These are phyloP conservation scores for Fundulus diaphanus DNA, from an alignment of 2,797 vertebrate species.

Conservation along the genomic window DNA sequence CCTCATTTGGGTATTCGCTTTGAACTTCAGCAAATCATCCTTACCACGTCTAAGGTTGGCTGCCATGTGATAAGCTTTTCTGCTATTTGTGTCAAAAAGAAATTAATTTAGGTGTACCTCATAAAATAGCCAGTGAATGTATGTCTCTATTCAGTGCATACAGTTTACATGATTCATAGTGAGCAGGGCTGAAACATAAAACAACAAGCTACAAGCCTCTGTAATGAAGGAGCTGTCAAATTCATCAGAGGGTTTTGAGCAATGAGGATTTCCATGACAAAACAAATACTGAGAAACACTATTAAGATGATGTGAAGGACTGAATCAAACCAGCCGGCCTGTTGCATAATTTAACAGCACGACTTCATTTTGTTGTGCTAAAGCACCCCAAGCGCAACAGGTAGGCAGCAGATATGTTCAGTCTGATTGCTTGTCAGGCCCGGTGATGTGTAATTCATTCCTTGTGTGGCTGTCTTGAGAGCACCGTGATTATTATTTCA, in stretches of 20 bases:
- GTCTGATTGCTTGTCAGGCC: slow-evolving; percentile 26
- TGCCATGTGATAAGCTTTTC: neutral
- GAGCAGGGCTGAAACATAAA: slow-evolving; percentile 11
- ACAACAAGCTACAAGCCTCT: slow-evolving; percentile 9
- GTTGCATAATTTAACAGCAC: slow-evolving; percentile 48
- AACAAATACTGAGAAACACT: slow-evolving; percentile 39
- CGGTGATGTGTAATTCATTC: slow-evolving; percentile 50
- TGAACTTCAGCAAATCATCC: neutral
- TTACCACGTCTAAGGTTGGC: neutral
- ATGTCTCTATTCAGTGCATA: slow-evolving; percentile 4
- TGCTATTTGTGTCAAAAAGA: neutral
- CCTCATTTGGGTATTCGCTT: neutral
- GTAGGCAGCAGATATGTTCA: slow-evolving; percentile 37
- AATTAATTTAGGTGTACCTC: neutral
- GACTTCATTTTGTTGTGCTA: slow-evolving; percentile 27
- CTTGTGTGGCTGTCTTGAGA: slow-evolving; percentile 19
- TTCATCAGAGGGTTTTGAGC: slow-evolving; percentile 30
- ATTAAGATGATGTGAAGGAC: slow-evolving; percentile 27
- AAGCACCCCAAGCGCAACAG: slow-evolving; percentile 43
- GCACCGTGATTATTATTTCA: slow-evolving; percentile 27
- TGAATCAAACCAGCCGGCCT: slow-evolving; percentile 22
- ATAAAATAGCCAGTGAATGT: neutral
- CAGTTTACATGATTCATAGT: slow-evolving; percentile 6
- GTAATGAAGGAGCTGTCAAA: slow-evolving; percentile 37
- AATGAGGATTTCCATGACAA: slow-evolving; percentile 50